A percentile compares a stretch with the other conserved stretches of the same genome.
Conservation (phyloP, 2,113 vertebrate genomes). For the Hydrolagus affinis region DNA sequence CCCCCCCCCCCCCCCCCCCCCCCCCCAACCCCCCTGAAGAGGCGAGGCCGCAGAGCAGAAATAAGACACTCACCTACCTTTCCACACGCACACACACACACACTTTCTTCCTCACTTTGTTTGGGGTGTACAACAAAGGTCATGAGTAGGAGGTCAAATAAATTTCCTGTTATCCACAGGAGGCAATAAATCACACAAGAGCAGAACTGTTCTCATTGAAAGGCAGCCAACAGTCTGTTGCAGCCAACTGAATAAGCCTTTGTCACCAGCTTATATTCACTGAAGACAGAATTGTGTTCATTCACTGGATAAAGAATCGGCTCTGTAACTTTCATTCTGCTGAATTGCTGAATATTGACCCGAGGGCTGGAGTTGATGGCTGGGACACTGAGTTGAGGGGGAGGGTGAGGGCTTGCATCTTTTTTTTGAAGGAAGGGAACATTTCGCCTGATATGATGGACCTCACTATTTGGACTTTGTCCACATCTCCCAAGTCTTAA, state of each 20-base stretch:
- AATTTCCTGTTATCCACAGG: conserved; percentile 5
- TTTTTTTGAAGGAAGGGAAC: no score
- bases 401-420: no score
- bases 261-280: conserved; percentile 1
- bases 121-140: neutral
- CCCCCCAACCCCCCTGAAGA: neutral
- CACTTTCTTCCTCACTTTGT: no score
- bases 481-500: no score
- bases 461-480: no score
- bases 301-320: neutral
- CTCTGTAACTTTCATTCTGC: no score
- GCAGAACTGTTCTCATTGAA: conserved; percentile 12
- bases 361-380: no score
- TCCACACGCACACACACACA: neutral
- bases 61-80: neutral
- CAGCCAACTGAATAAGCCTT: conserved; percentile 14
- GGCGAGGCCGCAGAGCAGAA: neutral
- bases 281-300: conserved; percentile 6
- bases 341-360: no score
- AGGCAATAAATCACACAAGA: conserved; percentile 18
- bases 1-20: no score
- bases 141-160: neutral
- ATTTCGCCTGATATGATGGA: no score
- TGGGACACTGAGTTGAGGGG: no score
- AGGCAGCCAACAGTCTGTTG: neutral